These are phyloP conservation scores for Agraylea sexmaculata DNA, from an alignment of 1,140 invertebrate genomes.

Conservation along the genomic window DNA sequence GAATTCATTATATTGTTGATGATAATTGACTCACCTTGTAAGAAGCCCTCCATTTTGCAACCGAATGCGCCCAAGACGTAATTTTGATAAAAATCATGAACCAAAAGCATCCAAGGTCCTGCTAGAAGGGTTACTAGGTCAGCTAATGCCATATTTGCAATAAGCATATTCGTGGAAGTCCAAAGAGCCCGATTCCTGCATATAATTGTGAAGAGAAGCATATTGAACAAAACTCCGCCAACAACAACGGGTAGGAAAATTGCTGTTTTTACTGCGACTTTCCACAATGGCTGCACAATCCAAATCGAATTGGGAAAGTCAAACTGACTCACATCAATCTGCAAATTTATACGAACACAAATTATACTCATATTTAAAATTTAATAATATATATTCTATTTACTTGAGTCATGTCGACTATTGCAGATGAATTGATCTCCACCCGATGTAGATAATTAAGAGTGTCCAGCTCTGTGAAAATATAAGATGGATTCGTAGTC, in stretches of 20 bases:
- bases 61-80: constrained; percentile 57
- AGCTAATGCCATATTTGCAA: constrained; percentile 66
- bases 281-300: constrained; percentile 41
- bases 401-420: constrained; percentile 4
- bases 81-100: constrained; percentile 61
- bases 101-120: constrained; percentile 59
- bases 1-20: not conserved
- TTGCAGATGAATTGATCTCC: constrained; percentile 9
- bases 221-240: constrained; percentile 59
- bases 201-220: constrained; percentile 56
- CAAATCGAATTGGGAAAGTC: constrained; percentile 49
- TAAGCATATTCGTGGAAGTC: constrained; percentile 67
- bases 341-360: constrained; percentile 10
- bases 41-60: constrained; percentile 56
- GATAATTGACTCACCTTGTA: constrained; percentile 42
- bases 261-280: constrained; percentile 49
- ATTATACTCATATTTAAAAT: constrained; percentile 1
- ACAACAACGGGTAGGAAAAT: constrained; percentile 49
- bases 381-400: not conserved
- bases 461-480: constrained; percentile 12
- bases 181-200: constrained; percentile 52
- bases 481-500: constrained; percentile 8
- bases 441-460: constrained; percentile 10
- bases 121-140: constrained; percentile 64
- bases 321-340: constrained; percentile 34